Conservation (phyloP, 2,888 invertebrate species). For the Parthenolecanium corni region DNA sequence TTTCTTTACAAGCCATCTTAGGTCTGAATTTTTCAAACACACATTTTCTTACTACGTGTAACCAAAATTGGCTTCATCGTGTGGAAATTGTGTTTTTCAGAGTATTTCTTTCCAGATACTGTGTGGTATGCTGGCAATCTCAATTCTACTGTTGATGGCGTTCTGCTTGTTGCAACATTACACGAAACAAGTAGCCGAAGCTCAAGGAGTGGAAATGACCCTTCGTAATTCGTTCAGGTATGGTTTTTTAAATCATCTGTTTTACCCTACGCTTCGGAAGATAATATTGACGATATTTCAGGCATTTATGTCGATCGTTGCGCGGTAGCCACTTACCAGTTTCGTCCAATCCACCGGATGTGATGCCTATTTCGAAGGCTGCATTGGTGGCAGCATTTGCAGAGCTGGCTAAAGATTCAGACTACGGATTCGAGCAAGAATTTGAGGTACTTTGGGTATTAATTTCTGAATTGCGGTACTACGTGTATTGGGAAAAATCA, state of each 20-base stretch:
- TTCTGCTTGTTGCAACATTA: slow-evolving; percentile 55
- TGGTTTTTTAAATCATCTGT: slow-evolving; percentile 25
- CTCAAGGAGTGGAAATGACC: slow-evolving; percentile 55
- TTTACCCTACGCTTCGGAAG: too few species aligned
- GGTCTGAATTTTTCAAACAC: too few species aligned
- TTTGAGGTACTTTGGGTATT: slow-evolving; percentile 56
- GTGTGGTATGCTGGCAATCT: slow-evolving; percentile 20
- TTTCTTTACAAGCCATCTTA: too few species aligned
- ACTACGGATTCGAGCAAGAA: slow-evolving; percentile 81
- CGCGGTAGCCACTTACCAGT: slow-evolving; percentile 52
- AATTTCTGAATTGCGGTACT: not conserved
- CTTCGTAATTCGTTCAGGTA: slow-evolving; percentile 55
- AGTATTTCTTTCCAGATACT: slow-evolving; percentile 22
- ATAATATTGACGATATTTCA: slow-evolving; percentile 34
- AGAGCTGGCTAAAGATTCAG: slow-evolving; percentile 73
- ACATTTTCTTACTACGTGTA: too few species aligned
- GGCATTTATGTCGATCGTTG: slow-evolving; percentile 53
- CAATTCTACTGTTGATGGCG: slow-evolving; percentile 6
- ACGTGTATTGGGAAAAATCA: not conserved
- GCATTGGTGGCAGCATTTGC: slow-evolving; percentile 66
- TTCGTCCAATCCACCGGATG: slow-evolving; percentile 61
- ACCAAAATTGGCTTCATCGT: too few species aligned
- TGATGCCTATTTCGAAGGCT: slow-evolving; percentile 63
- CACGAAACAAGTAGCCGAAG: slow-evolving; percentile 51
- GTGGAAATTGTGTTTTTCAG: slow-evolving; percentile 4